Evolutionary conservation across 2,797 vertebrate genomes (phyloP).

Genomic region (Liparis tanakae): DNA sequence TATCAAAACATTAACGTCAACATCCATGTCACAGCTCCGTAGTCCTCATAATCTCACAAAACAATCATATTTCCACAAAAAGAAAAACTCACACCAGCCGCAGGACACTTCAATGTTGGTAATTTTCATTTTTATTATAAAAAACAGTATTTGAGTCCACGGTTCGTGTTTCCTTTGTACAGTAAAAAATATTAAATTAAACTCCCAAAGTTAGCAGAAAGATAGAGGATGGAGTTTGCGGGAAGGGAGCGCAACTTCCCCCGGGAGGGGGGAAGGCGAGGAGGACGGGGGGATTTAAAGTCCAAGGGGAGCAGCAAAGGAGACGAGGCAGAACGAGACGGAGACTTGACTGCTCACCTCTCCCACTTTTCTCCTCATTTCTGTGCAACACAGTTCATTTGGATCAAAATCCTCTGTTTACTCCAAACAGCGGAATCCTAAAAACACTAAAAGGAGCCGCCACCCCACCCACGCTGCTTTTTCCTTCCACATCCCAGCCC

Average conservation of each 20-base stretch:
- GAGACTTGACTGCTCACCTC: constrained; percentile 38
- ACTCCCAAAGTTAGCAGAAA: constrained; percentile 83
- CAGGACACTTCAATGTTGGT: constrained; percentile 62
- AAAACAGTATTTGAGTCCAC: constrained; percentile 87
- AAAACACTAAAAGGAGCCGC: constrained; percentile 72
- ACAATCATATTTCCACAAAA: constrained; percentile 11
- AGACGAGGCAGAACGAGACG: constrained; percentile 71
- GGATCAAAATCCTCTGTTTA: constrained; percentile 75
- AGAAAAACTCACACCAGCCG: constrained; percentile 29
- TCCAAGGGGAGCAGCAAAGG: constrained; percentile 77
- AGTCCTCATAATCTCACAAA: neutral
- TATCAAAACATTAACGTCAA: too few relatives aligned
- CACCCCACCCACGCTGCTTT: constrained; percentile 39
- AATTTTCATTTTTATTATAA: constrained; percentile 86
- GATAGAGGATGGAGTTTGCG: constrained; percentile 72
- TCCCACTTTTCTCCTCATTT: constrained; percentile 69
- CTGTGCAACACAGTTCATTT: constrained; percentile 84
- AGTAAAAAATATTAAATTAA: constrained; percentile 91
- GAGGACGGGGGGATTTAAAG: constrained; percentile 42
- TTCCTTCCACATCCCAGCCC: constrained; percentile 61
- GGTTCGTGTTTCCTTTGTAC: constrained; percentile 87
- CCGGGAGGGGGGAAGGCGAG: constrained; percentile 28
- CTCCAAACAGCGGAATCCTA: constrained; percentile 71
- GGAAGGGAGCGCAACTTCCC: constrained; percentile 44
- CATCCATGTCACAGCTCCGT: neutral